Base-by-base conservation (phyloP, 2,888 invertebrate species). In the Trypoxylon attenuatum region DNA sequence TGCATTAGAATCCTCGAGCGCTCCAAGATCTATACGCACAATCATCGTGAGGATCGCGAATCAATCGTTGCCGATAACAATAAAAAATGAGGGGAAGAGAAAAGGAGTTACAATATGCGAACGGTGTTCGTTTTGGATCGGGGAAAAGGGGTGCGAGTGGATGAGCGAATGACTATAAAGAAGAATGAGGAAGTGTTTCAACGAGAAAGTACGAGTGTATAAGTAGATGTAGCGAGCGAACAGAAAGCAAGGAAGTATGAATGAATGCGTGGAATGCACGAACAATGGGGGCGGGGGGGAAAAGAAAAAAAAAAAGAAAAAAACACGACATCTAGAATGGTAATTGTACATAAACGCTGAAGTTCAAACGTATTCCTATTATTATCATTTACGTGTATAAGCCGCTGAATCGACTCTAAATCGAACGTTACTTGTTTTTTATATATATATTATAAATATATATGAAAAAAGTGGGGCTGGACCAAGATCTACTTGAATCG, bases 341-440 rank as follows among this genome's bases (percentile, higher is more conserved):
- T 80, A 84, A 83, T 82, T 86, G 86, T 86, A 86, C 80, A 84
- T 85, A 85, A 82, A 82, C 81, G 82, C 82, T 82, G 43, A 43
- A 33, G 63, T 67, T 85, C 84, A 78, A 83, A 85, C 82, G 82
- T 85, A 85, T 84, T 86, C 83, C 82, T 85, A 84, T 83, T 82
- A 79, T 76, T 84, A 82, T 80, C 75, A 77, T 78, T 61, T 76
- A 80, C 63, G 71, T 69, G 71, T 75, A 78, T 76, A 81, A 82
- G 74, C 77, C 78, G 77, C 79, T 84, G 76, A 80, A 80, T 79
- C 33, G 33, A 33, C 33, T 33, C 76, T 81, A 78, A 80, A 82
- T 77, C 69, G 68, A 76, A 76, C 74, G 76, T 83, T 83, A 74
- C 75, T 83, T 82, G 82, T 84, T 83, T 82, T 79, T 76, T 81